These are phyloP conservation scores for Pantherophis alleghaniensis DNA, from an alignment of 2,797 vertebrate genomes.

Conservation along the genomic window DNA sequence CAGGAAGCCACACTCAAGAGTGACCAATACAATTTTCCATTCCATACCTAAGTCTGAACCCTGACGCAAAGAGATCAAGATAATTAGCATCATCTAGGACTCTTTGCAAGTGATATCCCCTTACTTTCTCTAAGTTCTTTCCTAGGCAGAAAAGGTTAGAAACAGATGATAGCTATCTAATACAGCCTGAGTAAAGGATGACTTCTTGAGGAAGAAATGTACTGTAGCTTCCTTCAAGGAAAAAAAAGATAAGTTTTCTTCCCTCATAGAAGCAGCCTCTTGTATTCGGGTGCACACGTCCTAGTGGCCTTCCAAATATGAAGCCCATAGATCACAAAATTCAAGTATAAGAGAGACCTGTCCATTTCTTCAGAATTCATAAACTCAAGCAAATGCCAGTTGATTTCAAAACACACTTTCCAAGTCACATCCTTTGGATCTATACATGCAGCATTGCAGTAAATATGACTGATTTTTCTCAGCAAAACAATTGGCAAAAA, in stretches of 20 bases:
- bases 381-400: background rate
- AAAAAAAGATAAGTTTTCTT: background rate
- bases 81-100: background rate
- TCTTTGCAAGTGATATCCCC: background rate
- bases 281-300: background rate
- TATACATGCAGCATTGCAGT: background rate
- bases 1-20: background rate
- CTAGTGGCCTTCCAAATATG: background rate
- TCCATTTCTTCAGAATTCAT: background rate
- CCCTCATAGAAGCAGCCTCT: background rate
- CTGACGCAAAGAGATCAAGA: background rate
- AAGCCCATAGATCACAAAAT: background rate
- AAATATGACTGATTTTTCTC: background rate
- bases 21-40: background rate
- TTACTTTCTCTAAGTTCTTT: background rate
- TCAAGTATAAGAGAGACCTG: background rate
- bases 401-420: background rate
- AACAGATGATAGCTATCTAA: background rate
- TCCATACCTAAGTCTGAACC: background rate
- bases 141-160: background rate
- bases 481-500: background rate
- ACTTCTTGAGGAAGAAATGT: background rate
- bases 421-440: background rate
- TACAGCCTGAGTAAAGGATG: background rate
- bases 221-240: background rate